Percentiles rank a stretch among this genome's conserved stretches.
These are phyloP conservation scores for Cyprinodon tularosa DNA, from an alignment of 2,113 vertebrate species.

Conservation along the genomic window DNA sequence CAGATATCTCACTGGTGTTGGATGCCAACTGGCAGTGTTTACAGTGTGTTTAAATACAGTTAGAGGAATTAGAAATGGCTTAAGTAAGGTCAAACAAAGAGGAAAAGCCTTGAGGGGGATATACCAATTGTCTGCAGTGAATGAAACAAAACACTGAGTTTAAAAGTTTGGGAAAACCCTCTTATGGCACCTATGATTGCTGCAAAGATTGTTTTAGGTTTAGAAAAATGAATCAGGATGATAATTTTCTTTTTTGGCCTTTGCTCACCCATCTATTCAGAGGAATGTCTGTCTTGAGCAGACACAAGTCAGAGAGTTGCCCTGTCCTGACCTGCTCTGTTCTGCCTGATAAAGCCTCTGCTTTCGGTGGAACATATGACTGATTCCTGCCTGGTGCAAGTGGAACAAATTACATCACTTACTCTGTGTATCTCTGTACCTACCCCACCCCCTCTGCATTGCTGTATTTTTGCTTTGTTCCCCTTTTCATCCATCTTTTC, in stretches of 20 bases:
- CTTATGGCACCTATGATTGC: background rate
- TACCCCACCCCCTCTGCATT: slow-evolving; percentile 7
- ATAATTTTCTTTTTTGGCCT: slow-evolving; percentile 28
- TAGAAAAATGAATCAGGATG: slow-evolving; percentile 17
- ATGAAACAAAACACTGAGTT: background rate
- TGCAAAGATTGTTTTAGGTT: slow-evolving; percentile 19
- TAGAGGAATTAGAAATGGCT: slow-evolving; percentile 27
- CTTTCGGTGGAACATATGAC: slow-evolving; percentile 69
- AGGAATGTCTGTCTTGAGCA: slow-evolving; percentile 64
- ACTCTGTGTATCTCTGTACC: slow-evolving; percentile 59
- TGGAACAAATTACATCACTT: slow-evolving; percentile 81
- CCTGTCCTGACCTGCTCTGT: slow-evolving; percentile 57
- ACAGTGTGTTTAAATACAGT: slow-evolving; percentile 29
- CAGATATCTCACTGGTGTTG: slow-evolving; percentile 37
- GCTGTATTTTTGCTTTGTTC: slow-evolving; percentile 16
- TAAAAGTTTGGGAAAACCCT: background rate
- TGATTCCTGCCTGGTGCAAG: slow-evolving; percentile 59
- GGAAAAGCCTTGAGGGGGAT: background rate
- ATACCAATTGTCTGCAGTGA: background rate
- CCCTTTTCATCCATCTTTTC: slow-evolving; percentile 21
- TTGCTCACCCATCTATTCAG: slow-evolving; percentile 44
- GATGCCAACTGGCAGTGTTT: slow-evolving; percentile 55
- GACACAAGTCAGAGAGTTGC: slow-evolving; percentile 59
- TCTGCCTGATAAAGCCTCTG: slow-evolving; percentile 70
- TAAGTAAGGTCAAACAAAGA: slow-evolving; percentile 2